Base-by-base conservation (phyloP, 2,797 vertebrate genomes). In the Sebastolobus altivelis region DNA sequence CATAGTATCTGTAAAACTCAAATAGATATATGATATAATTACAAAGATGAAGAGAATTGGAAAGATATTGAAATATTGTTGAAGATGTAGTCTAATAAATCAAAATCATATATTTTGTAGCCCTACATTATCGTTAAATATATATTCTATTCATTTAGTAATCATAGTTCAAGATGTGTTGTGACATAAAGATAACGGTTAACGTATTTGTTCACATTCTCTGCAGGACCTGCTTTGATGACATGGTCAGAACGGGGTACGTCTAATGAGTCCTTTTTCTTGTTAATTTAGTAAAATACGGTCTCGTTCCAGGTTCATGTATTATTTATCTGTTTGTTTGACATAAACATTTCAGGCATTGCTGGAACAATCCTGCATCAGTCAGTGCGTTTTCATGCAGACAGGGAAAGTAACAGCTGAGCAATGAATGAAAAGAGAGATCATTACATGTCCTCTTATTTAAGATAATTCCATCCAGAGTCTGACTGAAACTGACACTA, bases 191-290 rank as follows among this genome's bases (percentile, higher is more conserved):
- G 2, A 8, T 81, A 77, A 71, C 18, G 33, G 10, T 43, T 14
- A 5, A 43, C 29, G 1, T 58, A 2, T 82, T 70, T 86, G 4
- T 77, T 91, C 4, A 2, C 22, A 8, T 65, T 90, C 80, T 82
- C 87, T 95, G 65, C 94, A 99, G 98, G 92, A 98, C 97, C 0
- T 99, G 98, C 89, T 99, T 97, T 6, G 92, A 97, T 20, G 96
- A 96, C 70, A 97, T 99, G 97, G 93, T 88, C 95, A 96, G 82
- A 93, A 96, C 96, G 77, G 93, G 97, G 98, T 99, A 92, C 29
- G 88, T 86, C 8, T 56, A 12, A 63, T 31, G 0, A 58, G 29
- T 58, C 0, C 0, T 13, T 27, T 67, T 62, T 70, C 25, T 4
- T 54, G 27, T 6, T 70, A 22, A 22, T 14, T 49, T 11, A 27